These are phyloP conservation scores for Philereme transversata DNA, from an alignment of 2,888 invertebrate species.

Conservation along the genomic window DNA sequence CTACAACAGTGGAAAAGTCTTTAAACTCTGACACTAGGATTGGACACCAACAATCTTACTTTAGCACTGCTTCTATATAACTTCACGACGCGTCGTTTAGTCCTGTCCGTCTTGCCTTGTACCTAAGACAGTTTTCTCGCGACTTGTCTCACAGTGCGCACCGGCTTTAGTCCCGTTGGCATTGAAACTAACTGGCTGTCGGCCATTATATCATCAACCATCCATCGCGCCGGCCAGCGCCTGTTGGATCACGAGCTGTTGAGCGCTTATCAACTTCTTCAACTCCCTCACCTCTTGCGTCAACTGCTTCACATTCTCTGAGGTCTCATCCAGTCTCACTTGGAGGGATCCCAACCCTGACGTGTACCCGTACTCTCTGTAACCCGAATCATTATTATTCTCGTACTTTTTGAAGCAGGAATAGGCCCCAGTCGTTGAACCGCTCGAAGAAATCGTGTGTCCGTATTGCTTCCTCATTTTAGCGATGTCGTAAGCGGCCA, in stretches of 20 bases:
- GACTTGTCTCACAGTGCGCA: slow-evolving; percentile 23
- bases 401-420: slow-evolving; percentile 87
- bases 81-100: neutral
- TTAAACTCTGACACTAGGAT: too few species aligned
- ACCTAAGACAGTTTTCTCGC: slow-evolving; percentile 5
- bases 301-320: slow-evolving; percentile 86
- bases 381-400: slow-evolving; percentile 82
- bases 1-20: too few species aligned
- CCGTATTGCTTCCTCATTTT: slow-evolving; percentile 88
- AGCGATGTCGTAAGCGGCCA: slow-evolving; percentile 92
- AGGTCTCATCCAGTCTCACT: slow-evolving; percentile 87
- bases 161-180: slow-evolving; percentile 64
- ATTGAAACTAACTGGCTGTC: slow-evolving; percentile 75
- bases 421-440: slow-evolving; percentile 85
- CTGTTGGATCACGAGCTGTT: slow-evolving; percentile 80
- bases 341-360: slow-evolving; percentile 84
- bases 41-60: too few species aligned
- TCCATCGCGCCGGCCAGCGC: slow-evolving; percentile 74
- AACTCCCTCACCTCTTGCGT: slow-evolving; percentile 88
- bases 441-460: slow-evolving; percentile 87
- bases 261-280: slow-evolving; percentile 82
- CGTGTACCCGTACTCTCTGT: slow-evolving; percentile 82
- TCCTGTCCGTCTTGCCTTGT: slow-evolving; percentile 1
- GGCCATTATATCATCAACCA: slow-evolving; percentile 78
- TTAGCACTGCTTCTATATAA: too few species aligned